A percentile compares a stretch with the other conserved stretches of the same genome.
phyloP scores from a whole-genome alignment of 2,888 invertebrate genomes.

The Volucella inanis region DNA sequence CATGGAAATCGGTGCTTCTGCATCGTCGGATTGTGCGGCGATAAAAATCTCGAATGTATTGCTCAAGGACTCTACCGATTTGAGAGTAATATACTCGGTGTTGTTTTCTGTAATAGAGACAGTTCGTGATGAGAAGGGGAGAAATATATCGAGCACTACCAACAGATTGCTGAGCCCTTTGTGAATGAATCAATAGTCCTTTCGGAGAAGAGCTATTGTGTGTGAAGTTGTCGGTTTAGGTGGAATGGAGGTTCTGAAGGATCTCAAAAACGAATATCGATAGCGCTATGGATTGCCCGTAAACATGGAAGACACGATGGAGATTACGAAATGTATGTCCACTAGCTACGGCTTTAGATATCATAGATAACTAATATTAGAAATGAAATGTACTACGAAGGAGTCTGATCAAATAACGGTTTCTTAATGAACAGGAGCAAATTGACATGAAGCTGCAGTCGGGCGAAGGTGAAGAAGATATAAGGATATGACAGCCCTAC shows the following conservation, averaged over 20 bases:
- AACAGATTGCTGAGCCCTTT: conserved; percentile 84
- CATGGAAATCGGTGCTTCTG: conserved; percentile 94
- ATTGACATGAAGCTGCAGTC: conserved; percentile 89
- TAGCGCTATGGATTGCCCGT: conserved; percentile 88
- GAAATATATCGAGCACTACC: conserved; percentile 82
- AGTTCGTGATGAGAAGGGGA: conserved; percentile 89
- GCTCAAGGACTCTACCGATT: conserved; percentile 94
- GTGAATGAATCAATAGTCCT: conserved; percentile 84
- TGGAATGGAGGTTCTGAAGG: conserved; percentile 92
- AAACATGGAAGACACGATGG: conserved; percentile 95
- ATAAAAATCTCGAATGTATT: conserved; percentile 90
- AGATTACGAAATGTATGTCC: conserved; percentile 97
- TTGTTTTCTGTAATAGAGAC: conserved; percentile 98
- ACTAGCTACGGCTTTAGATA: conserved; percentile 95
- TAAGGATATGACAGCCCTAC: conserved; percentile 83
- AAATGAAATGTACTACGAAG: conserved; percentile 89
- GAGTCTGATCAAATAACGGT: conserved; percentile 95
- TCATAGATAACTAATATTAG: conserved; percentile 93
- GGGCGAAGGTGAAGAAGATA: conserved; percentile 85
- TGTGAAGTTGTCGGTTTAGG: conserved; percentile 95
- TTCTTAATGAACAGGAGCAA: conserved; percentile 91
- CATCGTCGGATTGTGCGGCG: conserved; percentile 88
- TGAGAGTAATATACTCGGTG: conserved; percentile 95
- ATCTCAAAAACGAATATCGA: conserved; percentile 89
- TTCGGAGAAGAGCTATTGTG: conserved; percentile 92